Conservation (phyloP, 2,888 invertebrate species). For the Cerceris rybyensis region DNA sequence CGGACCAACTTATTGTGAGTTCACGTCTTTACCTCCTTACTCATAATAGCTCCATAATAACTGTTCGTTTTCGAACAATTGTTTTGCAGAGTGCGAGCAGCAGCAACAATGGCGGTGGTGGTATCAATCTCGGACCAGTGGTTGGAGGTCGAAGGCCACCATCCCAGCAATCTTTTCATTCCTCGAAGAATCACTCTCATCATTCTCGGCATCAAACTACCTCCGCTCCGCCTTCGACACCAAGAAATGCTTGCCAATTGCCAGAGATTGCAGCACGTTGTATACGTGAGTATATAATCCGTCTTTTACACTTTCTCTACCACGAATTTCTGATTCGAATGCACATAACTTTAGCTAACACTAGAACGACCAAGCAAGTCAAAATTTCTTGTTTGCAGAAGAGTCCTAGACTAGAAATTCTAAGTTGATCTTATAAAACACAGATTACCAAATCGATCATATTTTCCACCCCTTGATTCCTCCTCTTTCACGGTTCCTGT, state of each 20-base stretch:
- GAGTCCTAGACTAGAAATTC: no score
- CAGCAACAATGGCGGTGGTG: conserved; percentile 73
- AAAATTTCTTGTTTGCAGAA: no score
- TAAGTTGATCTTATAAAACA: no score
- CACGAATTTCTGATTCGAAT: background rate
- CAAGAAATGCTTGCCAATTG: conserved; percentile 69
- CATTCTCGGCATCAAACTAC: conserved; percentile 72
- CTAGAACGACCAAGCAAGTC: no score
- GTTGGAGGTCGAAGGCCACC: conserved; percentile 75
- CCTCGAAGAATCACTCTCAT: conserved; percentile 77
- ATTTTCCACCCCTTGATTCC: no score
- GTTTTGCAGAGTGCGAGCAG: conserved; percentile 72
- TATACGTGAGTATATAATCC: conserved; percentile 73
- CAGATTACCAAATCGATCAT: no score
- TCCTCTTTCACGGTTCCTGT: no score
- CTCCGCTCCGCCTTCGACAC: conserved; percentile 61
- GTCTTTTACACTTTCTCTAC: background rate
- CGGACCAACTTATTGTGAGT: no score
- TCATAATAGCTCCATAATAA: background rate
- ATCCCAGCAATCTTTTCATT: conserved; percentile 80
- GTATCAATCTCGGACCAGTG: conserved; percentile 67
- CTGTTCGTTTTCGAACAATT: background rate
- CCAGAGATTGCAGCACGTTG: conserved; percentile 70
- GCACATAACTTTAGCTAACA: background rate
- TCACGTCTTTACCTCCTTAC: background rate